These are phyloP conservation scores for Chamaetylas fuelleborni DNA, from an alignment of 2,113 vertebrate genomes.

Conservation along the genomic window DNA sequence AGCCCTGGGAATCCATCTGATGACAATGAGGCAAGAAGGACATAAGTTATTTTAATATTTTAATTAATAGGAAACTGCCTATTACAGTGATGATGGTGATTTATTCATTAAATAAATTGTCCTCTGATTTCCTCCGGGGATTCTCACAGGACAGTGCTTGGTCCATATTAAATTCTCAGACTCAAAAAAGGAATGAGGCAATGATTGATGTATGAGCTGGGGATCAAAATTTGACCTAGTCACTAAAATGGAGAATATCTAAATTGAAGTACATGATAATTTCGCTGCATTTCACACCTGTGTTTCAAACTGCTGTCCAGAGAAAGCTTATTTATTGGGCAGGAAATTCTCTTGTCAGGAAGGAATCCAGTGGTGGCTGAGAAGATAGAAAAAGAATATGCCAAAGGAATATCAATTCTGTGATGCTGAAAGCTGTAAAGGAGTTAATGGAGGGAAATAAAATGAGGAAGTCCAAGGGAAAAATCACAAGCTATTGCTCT, in stretches of 20 bases:
- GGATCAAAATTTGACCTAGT: neutral
- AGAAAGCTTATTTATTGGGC: neutral
- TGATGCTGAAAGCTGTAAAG: neutral
- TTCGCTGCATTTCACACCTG: neutral
- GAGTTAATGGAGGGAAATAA: neutral
- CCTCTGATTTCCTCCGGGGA: neutral
- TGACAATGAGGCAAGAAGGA: neutral
- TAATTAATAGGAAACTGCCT: neutral
- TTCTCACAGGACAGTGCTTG: neutral
- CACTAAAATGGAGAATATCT: neutral
- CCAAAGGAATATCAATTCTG: neutral
- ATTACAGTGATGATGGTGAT: neutral
- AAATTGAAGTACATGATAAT: neutral
- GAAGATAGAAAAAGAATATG: neutral
- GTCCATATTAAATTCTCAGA: neutral
- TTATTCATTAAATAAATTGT: neutral
- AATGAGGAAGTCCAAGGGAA: neutral
- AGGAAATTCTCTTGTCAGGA: neutral
- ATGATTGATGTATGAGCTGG: neutral
- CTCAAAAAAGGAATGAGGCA: neutral
- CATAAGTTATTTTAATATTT: neutral
- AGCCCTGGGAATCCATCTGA: neutral
- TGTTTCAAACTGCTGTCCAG: neutral
- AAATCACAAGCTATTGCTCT: neutral
- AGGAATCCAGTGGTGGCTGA: neutral